Percentiles rank a stretch among this genome's conserved stretches.
Conservation (phyloP, 2,888 invertebrate species). For the Temnothorax unifasciatus region DNA sequence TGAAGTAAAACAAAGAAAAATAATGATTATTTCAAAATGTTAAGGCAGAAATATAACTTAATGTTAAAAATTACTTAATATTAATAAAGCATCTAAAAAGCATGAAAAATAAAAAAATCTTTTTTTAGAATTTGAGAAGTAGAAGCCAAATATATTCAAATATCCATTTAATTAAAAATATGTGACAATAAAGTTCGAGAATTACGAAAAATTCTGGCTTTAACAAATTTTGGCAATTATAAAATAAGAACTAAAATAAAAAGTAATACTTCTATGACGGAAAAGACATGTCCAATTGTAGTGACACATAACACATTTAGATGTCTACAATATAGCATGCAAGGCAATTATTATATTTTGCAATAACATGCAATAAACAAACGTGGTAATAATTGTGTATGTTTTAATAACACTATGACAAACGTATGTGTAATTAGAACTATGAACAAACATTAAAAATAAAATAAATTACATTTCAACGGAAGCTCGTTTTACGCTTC, state of each 20-base stretch:
- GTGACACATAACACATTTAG: slow-evolving; percentile 1
- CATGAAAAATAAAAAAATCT: background rate
- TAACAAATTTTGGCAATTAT: background rate
- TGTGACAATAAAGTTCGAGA: background rate
- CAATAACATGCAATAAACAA: slow-evolving; percentile 16
- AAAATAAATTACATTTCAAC: slow-evolving; percentile 14
- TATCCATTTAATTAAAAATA: background rate
- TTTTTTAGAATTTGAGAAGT: background rate
- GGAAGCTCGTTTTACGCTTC: slow-evolving; percentile 2
- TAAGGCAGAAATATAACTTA: background rate
- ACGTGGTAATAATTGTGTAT: background rate
- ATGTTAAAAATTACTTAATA: background rate
- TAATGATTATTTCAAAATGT: background rate
- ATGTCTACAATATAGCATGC: slow-evolving; percentile 23
- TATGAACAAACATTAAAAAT: background rate
- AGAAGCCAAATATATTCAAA: background rate
- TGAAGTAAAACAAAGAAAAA: background rate
- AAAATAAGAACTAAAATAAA: slow-evolving; percentile 1
- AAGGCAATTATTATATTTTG: slow-evolving; percentile 18
- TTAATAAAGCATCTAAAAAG: background rate
- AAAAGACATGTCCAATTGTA: background rate
- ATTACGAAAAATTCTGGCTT: background rate
- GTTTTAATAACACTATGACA: background rate
- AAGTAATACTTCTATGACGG: background rate
- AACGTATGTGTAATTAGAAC: background rate